These are phyloP conservation scores for Coregonus ussuriensis DNA, from an alignment of 2,797 vertebrate species.

Conservation along the genomic window DNA sequence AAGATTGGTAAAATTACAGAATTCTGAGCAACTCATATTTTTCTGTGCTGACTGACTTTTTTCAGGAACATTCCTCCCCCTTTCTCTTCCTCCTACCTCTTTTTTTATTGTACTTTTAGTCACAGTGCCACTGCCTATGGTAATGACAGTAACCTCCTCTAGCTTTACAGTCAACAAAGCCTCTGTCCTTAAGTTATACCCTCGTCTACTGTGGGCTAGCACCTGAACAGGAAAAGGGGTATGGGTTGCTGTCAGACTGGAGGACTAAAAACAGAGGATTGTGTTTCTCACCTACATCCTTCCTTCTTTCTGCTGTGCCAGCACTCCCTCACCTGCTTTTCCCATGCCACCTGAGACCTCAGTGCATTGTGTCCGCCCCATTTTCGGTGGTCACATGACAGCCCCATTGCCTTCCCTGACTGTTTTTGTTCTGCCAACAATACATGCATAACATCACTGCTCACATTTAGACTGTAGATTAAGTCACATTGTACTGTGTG, in stretches of 20 bases:
- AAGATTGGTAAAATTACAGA: neutral
- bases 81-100: neutral
- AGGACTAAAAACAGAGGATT: slow-evolving; percentile 19
- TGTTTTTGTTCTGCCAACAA: no score
- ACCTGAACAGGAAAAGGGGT: neutral
- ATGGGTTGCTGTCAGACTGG: slow-evolving; percentile 8
- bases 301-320: slow-evolving; percentile 21
- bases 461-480: no score
- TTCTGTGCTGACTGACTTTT: no score
- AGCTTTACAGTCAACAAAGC: slow-evolving; percentile 1
- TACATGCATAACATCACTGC: no score
- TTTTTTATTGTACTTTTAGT: neutral
- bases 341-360: slow-evolving; percentile 55
- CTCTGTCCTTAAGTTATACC: slow-evolving; percentile 3
- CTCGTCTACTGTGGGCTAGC: neutral
- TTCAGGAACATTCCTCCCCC: neutral
- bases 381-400: slow-evolving; percentile 35
- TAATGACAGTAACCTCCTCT: neutral
- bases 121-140: neutral
- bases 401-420: no score
- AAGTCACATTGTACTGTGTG: no score
- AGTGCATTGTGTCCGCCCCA: slow-evolving; percentile 26
- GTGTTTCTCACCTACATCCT: slow-evolving; percentile 29
- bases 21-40: neutral
- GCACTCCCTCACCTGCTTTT: slow-evolving; percentile 28